Evolutionary conservation across 37 sponge, comb jelly and placozoan species (phyloP), one percentile per base, ranked within the genome.

Genomic region (Axinella damicornis): DNA sequence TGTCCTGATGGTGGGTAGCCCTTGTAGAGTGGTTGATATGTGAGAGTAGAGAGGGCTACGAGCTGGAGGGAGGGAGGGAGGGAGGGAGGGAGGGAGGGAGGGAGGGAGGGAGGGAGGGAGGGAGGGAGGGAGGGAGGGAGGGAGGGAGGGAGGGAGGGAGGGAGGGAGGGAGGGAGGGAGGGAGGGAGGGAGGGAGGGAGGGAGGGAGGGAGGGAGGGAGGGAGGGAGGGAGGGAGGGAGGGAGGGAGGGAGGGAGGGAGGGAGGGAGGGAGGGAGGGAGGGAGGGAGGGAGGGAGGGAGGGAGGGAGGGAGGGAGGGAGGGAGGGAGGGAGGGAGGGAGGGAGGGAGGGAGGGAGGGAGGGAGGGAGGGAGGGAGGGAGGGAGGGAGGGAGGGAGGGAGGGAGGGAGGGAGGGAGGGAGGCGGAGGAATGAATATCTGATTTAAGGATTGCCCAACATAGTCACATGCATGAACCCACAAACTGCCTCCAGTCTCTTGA

Each of bases 31-130:
- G 37, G 82, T 72, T 17, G 95, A 88, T 24, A 95, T 69, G 69
- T 95, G 95, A 54, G 92, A 92, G 54, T 89, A 95, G 57, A 95
- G 25, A n/a, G 95, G 95, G 82, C 95, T 95, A 1, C 95, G 92
- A 57, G 92, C 95, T 95, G 87, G 1, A 58, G 22, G 40, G 21
- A 54, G 28, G 54, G 22, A 6, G 25, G 76, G 6, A 13, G 69
- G 76, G 11, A 28, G 31, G 76, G 5, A 5, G 25, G 27, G 59
- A 57, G 4, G 46, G 9, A 9, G 9, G 9, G 4, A 46, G 9
- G 9, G 9, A 46, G 9, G 46, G 9, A 12, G 46, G 9, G 46
- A 9, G 9, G 46, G 46, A 12, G 46, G 9, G 6, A 9, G 46
- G 46, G 9, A n/a, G n/a, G n/a, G 6, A 13, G 69, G 76, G 11